Evolutionary conservation across 2,797 vertebrate genomes (phyloP).

Genomic region (Erpetoichthys calabaricus): DNA sequence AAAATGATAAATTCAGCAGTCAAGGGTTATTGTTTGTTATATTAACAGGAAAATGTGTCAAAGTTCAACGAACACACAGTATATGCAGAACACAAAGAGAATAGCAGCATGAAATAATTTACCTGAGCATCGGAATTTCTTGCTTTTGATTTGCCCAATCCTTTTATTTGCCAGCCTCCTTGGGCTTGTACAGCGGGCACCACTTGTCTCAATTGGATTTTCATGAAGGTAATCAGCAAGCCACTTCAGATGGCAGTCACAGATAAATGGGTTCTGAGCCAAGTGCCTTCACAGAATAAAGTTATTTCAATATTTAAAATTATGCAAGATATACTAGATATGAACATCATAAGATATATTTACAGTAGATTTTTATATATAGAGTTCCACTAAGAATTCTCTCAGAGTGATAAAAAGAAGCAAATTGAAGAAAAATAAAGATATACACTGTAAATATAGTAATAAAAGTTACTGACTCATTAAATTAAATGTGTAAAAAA

Average conservation of each 20-base stretch:
- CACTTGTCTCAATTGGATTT: slow-evolving; percentile 87
- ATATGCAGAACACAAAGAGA: too few species aligned
- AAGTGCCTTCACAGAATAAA: slow-evolving; percentile 62
- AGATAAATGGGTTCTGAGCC: slow-evolving; percentile 96
- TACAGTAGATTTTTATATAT: too few species aligned
- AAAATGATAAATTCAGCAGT: too few species aligned
- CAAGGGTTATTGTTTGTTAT: too few species aligned
- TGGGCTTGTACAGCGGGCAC: slow-evolving; percentile 65
- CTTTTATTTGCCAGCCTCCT: slow-evolving; percentile 78
- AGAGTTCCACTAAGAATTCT: neutral
- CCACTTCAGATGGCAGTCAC: slow-evolving; percentile 98
- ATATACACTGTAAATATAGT: too few species aligned
- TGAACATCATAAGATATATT: too few species aligned
- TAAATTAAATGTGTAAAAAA: too few species aligned
- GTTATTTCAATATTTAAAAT: slow-evolving; percentile 8
- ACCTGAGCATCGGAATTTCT: slow-evolving; percentile 87
- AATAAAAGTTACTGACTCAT: too few species aligned
- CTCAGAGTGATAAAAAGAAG: neutral
- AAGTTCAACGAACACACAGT: too few species aligned
- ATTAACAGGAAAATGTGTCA: too few species aligned
- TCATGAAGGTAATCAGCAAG: slow-evolving; percentile 93
- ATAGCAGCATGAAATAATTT: slow-evolving; percentile 30
- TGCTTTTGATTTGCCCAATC: slow-evolving; percentile 85
- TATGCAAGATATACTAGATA: neutral
- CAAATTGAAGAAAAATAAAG: neutral